Base-by-base conservation (phyloP, 2,888 invertebrate genomes). In the Ryuthela nishihirai region DNA sequence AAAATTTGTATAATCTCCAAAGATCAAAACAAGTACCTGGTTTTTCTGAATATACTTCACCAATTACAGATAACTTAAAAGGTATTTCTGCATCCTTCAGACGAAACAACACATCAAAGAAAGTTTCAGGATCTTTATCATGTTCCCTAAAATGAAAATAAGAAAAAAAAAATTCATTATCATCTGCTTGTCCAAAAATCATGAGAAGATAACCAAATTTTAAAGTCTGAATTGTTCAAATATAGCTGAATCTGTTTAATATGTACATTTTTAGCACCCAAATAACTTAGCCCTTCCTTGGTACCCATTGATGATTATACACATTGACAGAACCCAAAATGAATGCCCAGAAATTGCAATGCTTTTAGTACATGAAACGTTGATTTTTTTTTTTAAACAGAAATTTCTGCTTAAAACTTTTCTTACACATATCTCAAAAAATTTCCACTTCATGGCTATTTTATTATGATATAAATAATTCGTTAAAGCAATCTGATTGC, bases 111-210 rank as follows among this genome's bases (percentile, higher is more conserved):
- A 80, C 77, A 29, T 78, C 72, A 56, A 85, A 82, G 67, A 86
- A 80, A 15, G 78, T 72, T 39, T 82, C 80, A 0, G 86, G 86
- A 70, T 83, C 81, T 74, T 85, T 86, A 70, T 87, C 86, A 72
- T 85, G 84, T 72, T 86, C 86, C 85, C 78, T 78, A 67, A n/a
- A 69, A 66, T 41, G 24, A 43, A 40, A 17, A 15, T 5, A 20
- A 17, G 3, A 48, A 12, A 48, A 46, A 21, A 6, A 36, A 46
- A 44, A 21, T 20, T n/a, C 25, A 42, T 12, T n/a, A n/a, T n/a
- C n/a, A n/a, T n/a, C n/a, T n/a, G 32, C 10, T 32, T 32, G 10
- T 32, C 12, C 32, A 12, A 32, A 12, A 32, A 32, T 10, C 10
- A 12, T 12, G 32, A 32, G 32, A 32, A 12, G n/a, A 59, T 38